Percentiles rank a stretch among this genome's conserved stretches.
These are phyloP conservation scores for Drosophila kepulauana DNA, from an alignment of 1,140 invertebrate species.

Conservation along the genomic window DNA sequence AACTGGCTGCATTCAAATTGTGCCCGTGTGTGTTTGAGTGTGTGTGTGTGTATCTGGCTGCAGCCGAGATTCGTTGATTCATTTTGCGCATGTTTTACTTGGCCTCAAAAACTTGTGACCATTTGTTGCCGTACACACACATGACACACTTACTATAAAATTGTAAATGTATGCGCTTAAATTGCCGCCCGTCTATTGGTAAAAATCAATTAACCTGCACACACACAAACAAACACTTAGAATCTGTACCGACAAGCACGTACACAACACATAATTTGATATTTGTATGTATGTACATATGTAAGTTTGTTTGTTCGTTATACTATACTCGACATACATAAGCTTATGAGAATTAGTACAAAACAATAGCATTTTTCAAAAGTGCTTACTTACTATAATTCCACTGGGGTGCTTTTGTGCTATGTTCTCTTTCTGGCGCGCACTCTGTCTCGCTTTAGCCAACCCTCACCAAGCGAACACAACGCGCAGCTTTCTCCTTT, in stretches of 20 bases:
- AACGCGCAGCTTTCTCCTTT: background rate
- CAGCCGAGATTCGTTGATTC: slow-evolving; percentile 47
- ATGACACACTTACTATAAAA: background rate
- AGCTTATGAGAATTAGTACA: slow-evolving; percentile 16
- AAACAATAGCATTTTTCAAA: slow-evolving; percentile 36
- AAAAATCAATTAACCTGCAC: slow-evolving; percentile 65
- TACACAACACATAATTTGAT: slow-evolving; percentile 2
- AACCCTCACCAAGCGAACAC: slow-evolving; percentile 5
- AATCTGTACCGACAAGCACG: background rate
- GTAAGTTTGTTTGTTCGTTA: background rate
- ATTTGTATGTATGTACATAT: slow-evolving; percentile 6
- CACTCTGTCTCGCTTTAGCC: slow-evolving; percentile 17
- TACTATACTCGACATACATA: slow-evolving; percentile 39
- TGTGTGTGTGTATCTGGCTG: slow-evolving; percentile 47
- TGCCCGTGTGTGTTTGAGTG: slow-evolving; percentile 22
- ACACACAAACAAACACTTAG: slow-evolving; percentile 6
- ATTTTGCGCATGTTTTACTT: slow-evolving; percentile 63
- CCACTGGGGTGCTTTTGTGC: slow-evolving; percentile 19
- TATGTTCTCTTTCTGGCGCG: slow-evolving; percentile 11
- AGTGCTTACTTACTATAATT: slow-evolving; percentile 58
- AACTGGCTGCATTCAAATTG: slow-evolving; percentile 62
- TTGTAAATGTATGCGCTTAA: slow-evolving; percentile 4
- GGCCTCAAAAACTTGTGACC: slow-evolving; percentile 63
- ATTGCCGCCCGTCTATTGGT: slow-evolving; percentile 34
- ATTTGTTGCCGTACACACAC: slow-evolving; percentile 30